These are phyloP conservation scores for Myotis findleyi DNA, from an alignment of 2,797 vertebrate genomes.

Conservation along the genomic window DNA sequence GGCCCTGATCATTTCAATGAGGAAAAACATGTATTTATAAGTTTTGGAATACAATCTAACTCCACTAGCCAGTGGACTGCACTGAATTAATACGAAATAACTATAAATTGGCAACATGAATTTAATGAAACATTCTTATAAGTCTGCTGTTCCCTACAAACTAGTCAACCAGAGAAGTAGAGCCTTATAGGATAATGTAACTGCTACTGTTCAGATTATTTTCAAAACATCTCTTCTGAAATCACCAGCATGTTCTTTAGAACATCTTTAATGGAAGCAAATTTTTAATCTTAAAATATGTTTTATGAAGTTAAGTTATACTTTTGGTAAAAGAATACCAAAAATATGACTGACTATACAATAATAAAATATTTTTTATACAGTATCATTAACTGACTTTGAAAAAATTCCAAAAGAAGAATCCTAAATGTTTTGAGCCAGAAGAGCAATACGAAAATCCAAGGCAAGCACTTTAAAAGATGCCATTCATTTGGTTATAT, in stretches of 20 bases:
- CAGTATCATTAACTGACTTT: neutral
- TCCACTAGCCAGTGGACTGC: neutral
- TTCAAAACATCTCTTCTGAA: neutral
- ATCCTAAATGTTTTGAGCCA: neutral
- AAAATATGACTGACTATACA: neutral
- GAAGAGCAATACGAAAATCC: constrained; percentile 8
- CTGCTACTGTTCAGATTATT: neutral
- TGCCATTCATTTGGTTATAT: neutral
- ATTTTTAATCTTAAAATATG: neutral
- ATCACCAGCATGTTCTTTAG: constrained; percentile 4
- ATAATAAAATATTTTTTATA: constrained; percentile 21
- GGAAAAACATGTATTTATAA: neutral
- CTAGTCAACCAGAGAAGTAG: neutral
- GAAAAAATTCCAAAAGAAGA: constrained; percentile 28
- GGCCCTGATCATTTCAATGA: neutral
- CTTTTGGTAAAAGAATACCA: constrained; percentile 33
- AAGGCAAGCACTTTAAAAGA: constrained; percentile 1
- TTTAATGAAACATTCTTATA: neutral
- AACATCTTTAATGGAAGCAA: neutral
- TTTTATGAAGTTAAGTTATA: neutral
- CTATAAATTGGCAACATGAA: neutral
- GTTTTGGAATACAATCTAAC: neutral
- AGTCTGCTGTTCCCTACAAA: neutral
- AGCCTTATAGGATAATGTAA: neutral
- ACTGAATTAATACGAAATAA: neutral